A percentile compares a stretch with the other conserved stretches of the same genome.
Evolutionary conservation across 2,888 invertebrate species (phyloP).

Genomic region (Ashinkailepas kermadecensis): DNA sequence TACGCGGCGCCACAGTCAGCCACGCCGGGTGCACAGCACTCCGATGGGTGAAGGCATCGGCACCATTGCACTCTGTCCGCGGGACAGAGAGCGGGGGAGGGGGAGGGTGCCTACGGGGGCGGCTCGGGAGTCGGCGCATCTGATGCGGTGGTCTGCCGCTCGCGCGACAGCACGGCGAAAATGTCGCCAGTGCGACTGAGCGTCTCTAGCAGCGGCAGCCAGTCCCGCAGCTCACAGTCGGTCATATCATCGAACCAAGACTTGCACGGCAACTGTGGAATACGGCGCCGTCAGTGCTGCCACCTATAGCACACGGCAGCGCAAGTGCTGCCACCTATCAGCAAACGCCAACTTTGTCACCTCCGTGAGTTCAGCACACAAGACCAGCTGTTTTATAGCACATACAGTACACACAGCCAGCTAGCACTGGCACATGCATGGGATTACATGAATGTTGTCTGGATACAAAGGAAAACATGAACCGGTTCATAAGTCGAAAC

Average conservation of each 20-base stretch:
- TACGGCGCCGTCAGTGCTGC: too few species aligned
- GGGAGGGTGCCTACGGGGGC: not conserved
- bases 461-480: too few species aligned
- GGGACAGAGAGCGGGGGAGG: not conserved
- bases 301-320: too few species aligned
- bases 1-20: not conserved
- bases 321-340: too few species aligned
- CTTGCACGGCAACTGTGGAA: conserved; percentile 78
- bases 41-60: too few species aligned
- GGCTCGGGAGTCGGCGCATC: not conserved
- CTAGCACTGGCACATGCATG: too few species aligned
- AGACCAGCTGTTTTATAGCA: too few species aligned
- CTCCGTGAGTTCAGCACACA: too few species aligned
- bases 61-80: not conserved
- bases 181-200: conserved; percentile 95
- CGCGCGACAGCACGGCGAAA: conserved; percentile 65
- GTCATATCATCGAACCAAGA: conserved; percentile 99
- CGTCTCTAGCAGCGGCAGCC: conserved; percentile 96
- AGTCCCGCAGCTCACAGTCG: conserved; percentile 91
- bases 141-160: not conserved
- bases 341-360: too few species aligned
- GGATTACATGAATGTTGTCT: too few species aligned
- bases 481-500: too few species aligned
- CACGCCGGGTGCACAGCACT: not conserved
- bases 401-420: too few species aligned